Evolutionary conservation across 2,113 vertebrate genomes (phyloP), one percentile per base, ranked within the genome.

Genomic region (Garra rufa): DNA sequence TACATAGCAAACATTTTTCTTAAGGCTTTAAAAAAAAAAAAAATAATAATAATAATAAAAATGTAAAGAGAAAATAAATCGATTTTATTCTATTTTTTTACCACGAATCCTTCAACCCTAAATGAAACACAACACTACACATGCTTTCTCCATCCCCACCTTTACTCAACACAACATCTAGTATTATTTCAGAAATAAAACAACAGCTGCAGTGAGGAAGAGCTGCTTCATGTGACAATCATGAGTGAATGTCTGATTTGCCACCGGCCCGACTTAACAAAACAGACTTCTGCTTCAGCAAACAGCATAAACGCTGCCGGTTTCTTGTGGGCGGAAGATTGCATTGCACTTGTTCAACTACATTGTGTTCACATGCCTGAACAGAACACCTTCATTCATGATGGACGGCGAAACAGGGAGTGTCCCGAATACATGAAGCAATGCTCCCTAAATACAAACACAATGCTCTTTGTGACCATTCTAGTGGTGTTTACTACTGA

Each of bases 401-500:
- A 55, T n/a, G 50, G 34, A 77, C 1, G 10, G 14, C 30, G 26
- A 52, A 19, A 11, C 17, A 24, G 55, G 76, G 76, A 26, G 76
- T 44, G 55, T 78, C 38, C 52, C 38, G 21, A 57, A 77, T n/a
- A 30, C 28, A 44, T 34, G 26, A 4, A 55, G 13, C 55, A 41
- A 78, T 41, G 34, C 75, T 77, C 75, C 50, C 50, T 57, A n/a
- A 77, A 38, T 4, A 21, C 30, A 77, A 77, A 77, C 34, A 78
- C 21, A 24, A 6, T 24, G 11, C 13, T 59, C 34, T 24, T 21
- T 26, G 34, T 41, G 44, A 52, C 34, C 38, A 0, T 10, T 24
- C 43, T 9, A 75, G 24, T 48, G 28, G 1, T 43, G 38, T 43
- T 78, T 61, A 21, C 67, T 43, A 65, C 26, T 3, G 55, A 21